Base-by-base conservation (phyloP, 2,797 vertebrate genomes). In the Sarcophilus harrisii region DNA sequence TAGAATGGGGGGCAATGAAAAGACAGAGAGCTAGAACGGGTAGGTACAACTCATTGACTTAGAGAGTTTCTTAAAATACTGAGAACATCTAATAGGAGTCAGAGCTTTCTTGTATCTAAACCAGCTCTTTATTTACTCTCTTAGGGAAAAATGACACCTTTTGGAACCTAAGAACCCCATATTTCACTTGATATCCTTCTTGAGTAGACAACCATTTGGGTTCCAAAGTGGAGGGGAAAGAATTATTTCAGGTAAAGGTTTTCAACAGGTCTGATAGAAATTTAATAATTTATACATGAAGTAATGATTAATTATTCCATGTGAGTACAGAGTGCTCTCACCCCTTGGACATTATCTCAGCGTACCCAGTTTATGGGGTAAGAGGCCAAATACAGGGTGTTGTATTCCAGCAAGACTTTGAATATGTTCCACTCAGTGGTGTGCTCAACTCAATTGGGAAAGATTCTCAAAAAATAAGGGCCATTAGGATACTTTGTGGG, bases 321-420 rank as follows among this genome's bases (percentile, higher is more conserved):
- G 99, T 0, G 97, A 99, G 97, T 99, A 99, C 94, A 98, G 99
- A 94, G 96, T 99, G n/a, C 98, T 99, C 99, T 0, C 99, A 99
- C 94, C 99, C 99, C 0, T 98, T 99, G 98, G 99, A 99, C 0
- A 99, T 99, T 60, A 99, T 99, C 98, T 99, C 99, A 0, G 98
- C 99, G 98, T 99, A 99, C 90, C 96, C 99, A 99, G 98, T 99
- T 99, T 1, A 98, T 99, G 58, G 99, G 99, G 97, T 98, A 99
- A 97, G 99, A 99, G 92, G 98, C 98, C 92, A 99, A 99, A 54
- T 99, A 99, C 97, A 24, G 29, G 2, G 21, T n/a, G 13, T 28
- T 29, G 10, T 10, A n/a, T 14, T 49, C 45, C 1, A 1, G 52
- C 30, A 16, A 13, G 28, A 54, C 59, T 58, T n/a, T 6, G 12